phyloP scores from a whole-genome alignment of 2,113 vertebrate genomes.

The Cephalopterus ornatus region DNA sequence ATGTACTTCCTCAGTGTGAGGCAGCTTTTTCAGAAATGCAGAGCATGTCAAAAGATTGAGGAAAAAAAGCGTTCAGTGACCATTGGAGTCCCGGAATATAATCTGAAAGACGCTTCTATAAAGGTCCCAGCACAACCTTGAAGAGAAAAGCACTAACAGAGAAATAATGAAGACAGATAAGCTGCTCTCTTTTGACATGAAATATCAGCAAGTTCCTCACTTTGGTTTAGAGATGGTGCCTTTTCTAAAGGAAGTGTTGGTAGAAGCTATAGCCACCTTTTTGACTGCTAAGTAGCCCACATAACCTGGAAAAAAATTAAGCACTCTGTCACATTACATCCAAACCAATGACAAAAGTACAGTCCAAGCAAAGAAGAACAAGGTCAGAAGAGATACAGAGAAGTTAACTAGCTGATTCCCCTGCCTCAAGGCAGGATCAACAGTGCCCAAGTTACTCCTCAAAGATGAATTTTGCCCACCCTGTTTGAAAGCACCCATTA shows the following conservation, averaged over 20 bases:
- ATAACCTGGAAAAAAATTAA: not conserved
- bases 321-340: not conserved
- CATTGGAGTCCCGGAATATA: not conserved
- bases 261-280: not conserved
- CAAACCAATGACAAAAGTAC: not conserved
- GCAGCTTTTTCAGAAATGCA: not conserved
- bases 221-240: not conserved
- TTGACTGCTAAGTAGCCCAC: not conserved
- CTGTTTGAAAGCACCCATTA: not conserved
- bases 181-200: not conserved
- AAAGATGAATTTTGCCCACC: not conserved
- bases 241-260: not conserved
- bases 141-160: not conserved
- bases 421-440: not conserved
- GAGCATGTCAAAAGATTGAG: not conserved
- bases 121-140: not conserved
- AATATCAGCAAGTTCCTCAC: not conserved
- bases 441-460: not conserved
- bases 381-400: not conserved
- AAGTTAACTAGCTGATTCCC: not conserved
- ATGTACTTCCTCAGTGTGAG: not conserved
- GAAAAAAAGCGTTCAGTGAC: not conserved
- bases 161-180: not conserved
- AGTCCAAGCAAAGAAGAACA: not conserved
- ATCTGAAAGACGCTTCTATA: not conserved